phyloP scores from a whole-genome alignment of 1,140 invertebrate species.

The Pollicipes pollicipes region DNA sequence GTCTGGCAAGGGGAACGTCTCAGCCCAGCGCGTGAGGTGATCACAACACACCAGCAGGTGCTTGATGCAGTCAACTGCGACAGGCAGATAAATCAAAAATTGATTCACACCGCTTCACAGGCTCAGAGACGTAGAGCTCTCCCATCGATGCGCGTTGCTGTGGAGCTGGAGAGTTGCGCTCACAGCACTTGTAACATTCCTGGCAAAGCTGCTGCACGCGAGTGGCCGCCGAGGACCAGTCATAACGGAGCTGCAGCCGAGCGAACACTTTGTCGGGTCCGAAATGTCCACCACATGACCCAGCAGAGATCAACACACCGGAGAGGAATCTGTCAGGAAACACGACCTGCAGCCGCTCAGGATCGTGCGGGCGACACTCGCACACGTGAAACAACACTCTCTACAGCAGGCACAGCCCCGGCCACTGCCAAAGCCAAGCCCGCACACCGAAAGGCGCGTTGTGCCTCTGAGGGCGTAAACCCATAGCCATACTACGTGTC shows the following conservation, averaged over 20 bases:
- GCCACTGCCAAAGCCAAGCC: not conserved
- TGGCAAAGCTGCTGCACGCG: not conserved
- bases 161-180: not conserved
- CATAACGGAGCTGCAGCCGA: not conserved
- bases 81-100: not conserved
- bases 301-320: not conserved
- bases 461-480: not conserved
- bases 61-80: not conserved
- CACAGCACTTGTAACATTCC: not conserved
- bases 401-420: not conserved
- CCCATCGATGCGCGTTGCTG: not conserved
- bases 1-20: not conserved
- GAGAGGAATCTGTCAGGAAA: too few species aligned
- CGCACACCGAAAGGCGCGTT: not conserved
- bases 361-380: too few species aligned
- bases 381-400: not conserved
- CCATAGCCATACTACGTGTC: not conserved
- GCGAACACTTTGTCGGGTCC: not conserved
- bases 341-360: not conserved
- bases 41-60: not conserved
- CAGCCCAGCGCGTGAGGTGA: not conserved
- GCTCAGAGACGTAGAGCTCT: not conserved
- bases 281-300: not conserved
- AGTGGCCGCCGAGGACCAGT: not conserved
- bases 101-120: not conserved